A percentile compares a stretch with the other conserved stretches of the same genome.
Conservation (phyloP, 2,888 invertebrate species). For the Noctua pronuba region DNA sequence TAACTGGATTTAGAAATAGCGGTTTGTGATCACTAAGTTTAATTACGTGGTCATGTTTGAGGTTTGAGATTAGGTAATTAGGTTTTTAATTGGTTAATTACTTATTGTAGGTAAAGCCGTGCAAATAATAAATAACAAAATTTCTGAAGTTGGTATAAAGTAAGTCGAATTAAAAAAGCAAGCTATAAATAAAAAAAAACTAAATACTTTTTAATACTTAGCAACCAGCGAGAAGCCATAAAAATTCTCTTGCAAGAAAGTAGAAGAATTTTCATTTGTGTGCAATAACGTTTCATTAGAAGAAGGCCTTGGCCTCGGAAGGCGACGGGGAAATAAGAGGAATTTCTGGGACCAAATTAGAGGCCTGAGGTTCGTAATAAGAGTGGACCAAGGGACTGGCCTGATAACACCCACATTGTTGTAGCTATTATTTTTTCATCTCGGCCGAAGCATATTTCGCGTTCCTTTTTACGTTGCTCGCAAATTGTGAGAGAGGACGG, state of each 20-base stretch:
- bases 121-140: not conserved
- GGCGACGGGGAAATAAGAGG: slow-evolving; percentile 70
- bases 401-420: slow-evolving; percentile 86
- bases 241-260: slow-evolving; percentile 26
- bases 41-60: slow-evolving; percentile 42
- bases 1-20: slow-evolving; percentile 54
- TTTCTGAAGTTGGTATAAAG: not conserved
- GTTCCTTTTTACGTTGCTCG: slow-evolving; percentile 62
- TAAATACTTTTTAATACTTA: not conserved
- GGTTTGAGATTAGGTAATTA: not conserved
- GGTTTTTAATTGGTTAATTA: not conserved
- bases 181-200: not conserved
- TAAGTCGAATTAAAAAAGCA: not conserved
- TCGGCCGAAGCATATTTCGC: slow-evolving; percentile 76
- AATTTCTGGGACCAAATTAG: slow-evolving; percentile 81
- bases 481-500: slow-evolving; percentile 47
- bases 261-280: slow-evolving; percentile 68
- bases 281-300: slow-evolving; percentile 74
- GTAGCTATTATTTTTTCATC: slow-evolving; percentile 85
- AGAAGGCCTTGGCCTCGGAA: slow-evolving; percentile 73
- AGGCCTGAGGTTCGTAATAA: slow-evolving; percentile 82
- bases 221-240: not conserved
- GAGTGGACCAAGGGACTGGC: slow-evolving; percentile 81
- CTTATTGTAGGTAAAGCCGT: not conserved
- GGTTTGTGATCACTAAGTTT: slow-evolving; percentile 59